Base-by-base conservation (phyloP, 2,797 vertebrate species). In the Neostethus bicornis region DNA sequence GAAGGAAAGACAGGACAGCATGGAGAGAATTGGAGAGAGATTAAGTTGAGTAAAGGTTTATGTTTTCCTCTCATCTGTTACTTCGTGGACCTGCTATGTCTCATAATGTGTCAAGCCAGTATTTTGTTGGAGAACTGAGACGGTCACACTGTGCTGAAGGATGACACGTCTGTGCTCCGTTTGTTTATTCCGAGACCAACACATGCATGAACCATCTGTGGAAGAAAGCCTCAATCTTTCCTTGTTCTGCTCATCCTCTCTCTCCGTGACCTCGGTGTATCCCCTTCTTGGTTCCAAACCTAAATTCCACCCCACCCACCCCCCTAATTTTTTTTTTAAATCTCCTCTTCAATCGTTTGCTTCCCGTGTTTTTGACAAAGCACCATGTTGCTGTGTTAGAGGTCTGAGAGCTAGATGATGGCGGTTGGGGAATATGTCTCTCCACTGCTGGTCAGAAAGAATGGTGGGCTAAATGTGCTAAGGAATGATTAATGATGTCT, bases 381-480 rank as follows among this genome's bases (percentile, higher is more conserved):
- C 66, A 26, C 49, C 31, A 21, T 66, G 78, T 39, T 67, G 76
- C 83, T 61, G 16, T 51, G 5, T 32, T 5, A 47, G 29, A 75
- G 69, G 70, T 72, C 60, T 59, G 23, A 70, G 61, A 73, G 50
- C 65, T 72, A 57, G 56, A 83, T 79, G 77, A 79, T 58, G 70
- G 74, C 10, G 71, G 67, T 78, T 60, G 57, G 43, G 59, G 43
- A 63, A 66, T 62, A 51, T 51, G 59, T 64, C 66, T 86, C 88
- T 86, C 77, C 80, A 83, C 24, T 20, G 37, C 61, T 45, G 76
- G 73, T 78, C 71, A 45, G 70, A 61, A 77, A 70, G 62, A 61
- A 70, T 68, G 73, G 79, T 70, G 43, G 78, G 60, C 81, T 59
- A 63, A 79, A 85, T 72, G 56, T 63, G 47, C 65, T 61, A 66